These are phyloP conservation scores for Rafetus swinhoei DNA, from an alignment of 2,113 vertebrate genomes.

Conservation along the genomic window DNA sequence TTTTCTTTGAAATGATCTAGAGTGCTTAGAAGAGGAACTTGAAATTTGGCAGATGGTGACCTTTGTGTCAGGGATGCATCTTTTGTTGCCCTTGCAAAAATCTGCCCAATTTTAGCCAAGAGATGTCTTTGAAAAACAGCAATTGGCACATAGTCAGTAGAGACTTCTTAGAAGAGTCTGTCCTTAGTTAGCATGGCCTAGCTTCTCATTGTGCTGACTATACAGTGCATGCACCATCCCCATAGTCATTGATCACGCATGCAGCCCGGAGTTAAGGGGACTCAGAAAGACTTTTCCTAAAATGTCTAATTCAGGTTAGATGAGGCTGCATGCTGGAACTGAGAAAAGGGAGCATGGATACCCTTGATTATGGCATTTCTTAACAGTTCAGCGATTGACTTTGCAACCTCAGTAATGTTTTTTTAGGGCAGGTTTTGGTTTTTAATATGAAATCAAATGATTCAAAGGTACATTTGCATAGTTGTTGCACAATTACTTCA, in stretches of 20 bases:
- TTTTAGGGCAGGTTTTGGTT: background rate
- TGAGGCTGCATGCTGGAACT: too few species aligned
- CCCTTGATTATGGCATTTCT: background rate
- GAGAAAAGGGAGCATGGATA: background rate
- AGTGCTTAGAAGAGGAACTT: background rate
- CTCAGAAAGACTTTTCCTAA: background rate
- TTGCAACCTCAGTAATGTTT: background rate
- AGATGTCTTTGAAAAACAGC: background rate
- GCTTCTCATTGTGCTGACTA: background rate
- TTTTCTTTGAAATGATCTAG: background rate
- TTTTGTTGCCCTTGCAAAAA: background rate
- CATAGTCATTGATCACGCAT: background rate
- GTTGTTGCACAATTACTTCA: background rate
- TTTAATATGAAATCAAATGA: background rate
- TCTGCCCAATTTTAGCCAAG: background rate
- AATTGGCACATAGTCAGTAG: background rate
- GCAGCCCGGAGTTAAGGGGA: background rate
- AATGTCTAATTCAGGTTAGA: background rate
- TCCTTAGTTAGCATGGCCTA: background rate
- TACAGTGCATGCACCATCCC: background rate
- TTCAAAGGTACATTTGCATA: background rate
- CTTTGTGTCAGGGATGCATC: background rate
- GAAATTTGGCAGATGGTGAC: background rate
- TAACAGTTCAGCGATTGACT: background rate
- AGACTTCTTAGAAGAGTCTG: background rate